Base-by-base conservation (phyloP, 2,113 vertebrate genomes). In the Tylochromis polylepis region DNA sequence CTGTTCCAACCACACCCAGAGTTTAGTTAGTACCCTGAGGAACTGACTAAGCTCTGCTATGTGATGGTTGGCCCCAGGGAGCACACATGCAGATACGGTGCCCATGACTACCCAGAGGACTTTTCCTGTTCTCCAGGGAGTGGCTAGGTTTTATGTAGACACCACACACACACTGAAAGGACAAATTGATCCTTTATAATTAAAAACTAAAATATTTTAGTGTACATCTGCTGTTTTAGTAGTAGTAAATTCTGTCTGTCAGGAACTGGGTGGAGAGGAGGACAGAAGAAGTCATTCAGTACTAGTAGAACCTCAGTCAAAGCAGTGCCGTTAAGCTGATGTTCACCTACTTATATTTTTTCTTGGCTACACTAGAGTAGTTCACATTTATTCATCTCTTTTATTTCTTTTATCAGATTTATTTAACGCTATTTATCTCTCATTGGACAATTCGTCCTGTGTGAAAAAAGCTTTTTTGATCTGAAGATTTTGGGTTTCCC, bases 31-130 rank as follows among this genome's bases (percentile, higher is more conserved):
- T 65, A 36, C 31, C 31, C 55, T 1, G 62, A 59, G 56, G 81
- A 82, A 81, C 46, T 77, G 85, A 85, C 62, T 14, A 11, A 58
- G 34, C 38, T 38, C 16, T 75, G 57, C 6, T n/a, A 41, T 67
- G 49, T 57, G 55, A 60, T 60, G 56, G 55, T 43, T 51, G 53
- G 55, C 57, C 46, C 60, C 11, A 11, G 6, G 4, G 57, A 59
- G 24, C 55, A n/a, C 72, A 56, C 81, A 31, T 18, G 22, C 15
- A 60, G 2, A 58, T 18, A 49, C 1, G 43, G 5, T 55, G 15
- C 20, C 10, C 20, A 46, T 79, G 36, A 34, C 84, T 16, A 60
- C 10, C 49, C 57, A 16, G 22, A 79, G 11, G 38, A 72, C 57
- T 55, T 53, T 57, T 38, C 20, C 16, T 16, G 9, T 5, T 72